Conservation (phyloP, 2,888 invertebrate species). For the Noctua fimbriata region DNA sequence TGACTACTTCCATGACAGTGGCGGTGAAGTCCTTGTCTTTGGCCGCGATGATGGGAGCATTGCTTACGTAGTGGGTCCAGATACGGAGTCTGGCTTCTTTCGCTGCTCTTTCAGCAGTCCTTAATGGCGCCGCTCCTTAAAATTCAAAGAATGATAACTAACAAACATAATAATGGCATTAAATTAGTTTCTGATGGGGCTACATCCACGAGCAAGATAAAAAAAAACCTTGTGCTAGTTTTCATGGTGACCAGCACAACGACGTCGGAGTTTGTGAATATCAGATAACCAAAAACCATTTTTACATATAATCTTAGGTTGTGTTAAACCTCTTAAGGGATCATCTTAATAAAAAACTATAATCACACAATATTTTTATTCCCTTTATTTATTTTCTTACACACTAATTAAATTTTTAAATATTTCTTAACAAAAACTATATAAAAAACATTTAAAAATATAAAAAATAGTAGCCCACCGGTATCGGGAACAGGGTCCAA, state of each 20-base stretch:
- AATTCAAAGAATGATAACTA: conserved; percentile 10
- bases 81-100: conserved; percentile 96
- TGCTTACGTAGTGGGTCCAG: conserved; percentile 97
- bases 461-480: too few relatives aligned
- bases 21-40: conserved; percentile 96
- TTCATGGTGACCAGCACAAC: not conserved
- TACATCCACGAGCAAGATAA: not conserved
- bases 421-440: too few relatives aligned
- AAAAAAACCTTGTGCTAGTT: not conserved
- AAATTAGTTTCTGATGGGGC: not conserved
- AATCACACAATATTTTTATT: too few relatives aligned
- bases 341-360: not conserved
- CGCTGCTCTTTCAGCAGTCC: conserved; percentile 96
- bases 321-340: not conserved
- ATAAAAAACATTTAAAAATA: too few relatives aligned
- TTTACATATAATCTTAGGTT: not conserved
- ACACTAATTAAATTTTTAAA: too few relatives aligned
- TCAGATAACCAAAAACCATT: not conserved
- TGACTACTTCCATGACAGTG: conserved; percentile 96
- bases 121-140: conserved; percentile 93
- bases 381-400: too few relatives aligned
- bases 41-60: conserved; percentile 92
- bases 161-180: not conserved
- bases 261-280: not conserved
- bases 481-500: too few relatives aligned